A percentile compares a stretch with the other conserved stretches of the same genome.
phyloP scores from a whole-genome alignment of 37 sponge, comb jelly and placozoan species.

The Crambe crambe region DNA sequence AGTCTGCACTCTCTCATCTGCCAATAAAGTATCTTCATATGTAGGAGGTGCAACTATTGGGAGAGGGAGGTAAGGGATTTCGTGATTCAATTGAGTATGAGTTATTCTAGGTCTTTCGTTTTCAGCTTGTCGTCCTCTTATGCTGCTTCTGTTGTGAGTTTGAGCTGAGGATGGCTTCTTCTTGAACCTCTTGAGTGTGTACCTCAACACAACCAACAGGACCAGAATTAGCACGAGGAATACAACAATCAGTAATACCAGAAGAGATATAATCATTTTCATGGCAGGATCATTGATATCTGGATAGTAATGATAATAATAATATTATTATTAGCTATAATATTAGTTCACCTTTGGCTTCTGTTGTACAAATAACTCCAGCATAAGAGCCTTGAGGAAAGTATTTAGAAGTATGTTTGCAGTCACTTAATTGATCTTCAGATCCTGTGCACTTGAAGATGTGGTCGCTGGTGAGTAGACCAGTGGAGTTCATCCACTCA shows the following conservation, averaged over 20 bases:
- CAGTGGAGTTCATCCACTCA: no score
- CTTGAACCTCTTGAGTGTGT: not conserved
- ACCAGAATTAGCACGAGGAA: not conserved
- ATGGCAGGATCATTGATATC: not conserved
- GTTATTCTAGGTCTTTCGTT: not conserved
- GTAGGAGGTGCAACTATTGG: conserved; percentile 13
- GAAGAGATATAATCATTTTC: not conserved
- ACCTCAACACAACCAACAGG: not conserved
- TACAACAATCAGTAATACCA: not conserved
- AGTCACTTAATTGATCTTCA: conserved; percentile 12
- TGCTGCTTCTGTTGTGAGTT: not conserved
- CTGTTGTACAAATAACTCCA: conserved; percentile 17
- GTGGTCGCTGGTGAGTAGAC: no score
- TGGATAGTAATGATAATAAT: no score
- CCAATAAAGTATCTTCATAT: conserved; percentile 17
- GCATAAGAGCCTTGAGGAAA: conserved; percentile 15
- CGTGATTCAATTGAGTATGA: not conserved
- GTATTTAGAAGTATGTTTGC: not conserved
- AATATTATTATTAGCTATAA: no score
- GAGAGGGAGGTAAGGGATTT: not conserved
- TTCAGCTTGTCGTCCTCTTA: not conserved
- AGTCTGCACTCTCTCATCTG: no score
- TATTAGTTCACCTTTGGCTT: not conserved
- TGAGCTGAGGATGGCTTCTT: no score
- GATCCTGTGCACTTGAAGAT: conserved; percentile 21